Conservation (phyloP, 2,888 invertebrate species). For the Cylloceria caligata region DNA sequence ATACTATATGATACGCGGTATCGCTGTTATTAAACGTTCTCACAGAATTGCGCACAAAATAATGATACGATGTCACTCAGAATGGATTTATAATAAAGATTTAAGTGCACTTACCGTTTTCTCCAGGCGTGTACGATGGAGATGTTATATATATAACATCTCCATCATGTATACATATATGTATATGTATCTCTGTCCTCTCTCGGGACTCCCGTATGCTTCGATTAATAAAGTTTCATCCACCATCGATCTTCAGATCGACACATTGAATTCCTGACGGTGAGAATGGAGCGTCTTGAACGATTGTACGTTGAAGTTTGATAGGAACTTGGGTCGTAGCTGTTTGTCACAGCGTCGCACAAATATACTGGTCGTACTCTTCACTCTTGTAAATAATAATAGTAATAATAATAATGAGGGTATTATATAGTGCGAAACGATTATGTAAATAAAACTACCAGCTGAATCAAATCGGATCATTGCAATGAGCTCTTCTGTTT, state of each 20-base stretch:
- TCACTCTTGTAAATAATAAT: slow-evolving; percentile 48
- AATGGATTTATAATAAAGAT: slow-evolving; percentile 38
- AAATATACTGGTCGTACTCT: slow-evolving; percentile 3
- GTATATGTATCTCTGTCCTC: neutral
- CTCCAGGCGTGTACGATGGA: slow-evolving; percentile 15
- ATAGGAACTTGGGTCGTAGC: neutral
- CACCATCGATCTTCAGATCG: slow-evolving; percentile 19
- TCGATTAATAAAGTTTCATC: slow-evolving; percentile 27
- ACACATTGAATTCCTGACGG: slow-evolving; percentile 32
- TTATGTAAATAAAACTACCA: slow-evolving; percentile 55
- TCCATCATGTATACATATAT: no score
- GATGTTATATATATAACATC: slow-evolving; percentile 16
- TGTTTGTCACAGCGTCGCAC: slow-evolving; percentile 19
- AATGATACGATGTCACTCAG: slow-evolving; percentile 17
- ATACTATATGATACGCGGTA: slow-evolving; percentile 31
- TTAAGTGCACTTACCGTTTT: slow-evolving; percentile 50
- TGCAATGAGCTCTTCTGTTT: neutral
- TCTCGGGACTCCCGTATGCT: slow-evolving; percentile 18
- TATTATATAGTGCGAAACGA: slow-evolving; percentile 17
- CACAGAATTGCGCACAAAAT: slow-evolving; percentile 42
- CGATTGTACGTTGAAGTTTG: neutral
- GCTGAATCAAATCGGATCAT: slow-evolving; percentile 50
- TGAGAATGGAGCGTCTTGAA: neutral
- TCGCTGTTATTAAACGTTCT: slow-evolving; percentile 54
- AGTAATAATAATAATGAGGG: slow-evolving; percentile 22